phyloP scores from a whole-genome alignment of 2,113 vertebrate genomes.

The Uropsilus gracilis region DNA sequence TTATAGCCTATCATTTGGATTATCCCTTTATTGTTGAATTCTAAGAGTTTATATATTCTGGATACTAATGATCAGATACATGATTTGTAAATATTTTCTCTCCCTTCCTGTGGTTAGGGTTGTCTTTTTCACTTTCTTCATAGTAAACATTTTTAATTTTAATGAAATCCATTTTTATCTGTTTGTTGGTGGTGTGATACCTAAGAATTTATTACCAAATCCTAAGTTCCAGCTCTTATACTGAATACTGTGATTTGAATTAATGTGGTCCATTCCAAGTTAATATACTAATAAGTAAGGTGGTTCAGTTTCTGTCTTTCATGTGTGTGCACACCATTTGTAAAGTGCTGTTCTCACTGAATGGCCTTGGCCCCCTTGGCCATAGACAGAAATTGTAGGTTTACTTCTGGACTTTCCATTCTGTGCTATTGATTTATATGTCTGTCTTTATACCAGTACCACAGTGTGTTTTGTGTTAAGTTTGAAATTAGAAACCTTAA shows the following conservation, averaged over 20 bases:
- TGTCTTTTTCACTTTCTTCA: background rate
- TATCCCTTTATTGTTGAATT: background rate
- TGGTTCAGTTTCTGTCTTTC: background rate
- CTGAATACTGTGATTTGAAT: background rate
- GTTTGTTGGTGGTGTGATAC: background rate
- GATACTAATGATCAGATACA: background rate
- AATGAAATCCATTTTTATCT: background rate
- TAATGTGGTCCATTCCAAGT: background rate
- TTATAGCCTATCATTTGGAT: background rate
- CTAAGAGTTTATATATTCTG: background rate
- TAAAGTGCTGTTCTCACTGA: background rate
- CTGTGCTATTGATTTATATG: too few species aligned
- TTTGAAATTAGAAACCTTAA: slow-evolving; percentile 1
- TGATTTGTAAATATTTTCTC: background rate
- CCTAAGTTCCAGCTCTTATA: background rate
- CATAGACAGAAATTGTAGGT: too few species aligned
- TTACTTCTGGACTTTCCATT: too few species aligned
- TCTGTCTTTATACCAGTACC: background rate
- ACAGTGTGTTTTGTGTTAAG: background rate
- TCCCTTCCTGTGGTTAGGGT: background rate
- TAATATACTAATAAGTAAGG: background rate
- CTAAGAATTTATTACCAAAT: background rate
- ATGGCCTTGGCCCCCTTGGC: background rate
- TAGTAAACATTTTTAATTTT: background rate
- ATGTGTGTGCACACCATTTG: background rate